A percentile compares a stretch with the other conserved stretches of the same genome.
phyloP scores from a whole-genome alignment of 2,888 invertebrate genomes.

The Lithosia quadra region DNA sequence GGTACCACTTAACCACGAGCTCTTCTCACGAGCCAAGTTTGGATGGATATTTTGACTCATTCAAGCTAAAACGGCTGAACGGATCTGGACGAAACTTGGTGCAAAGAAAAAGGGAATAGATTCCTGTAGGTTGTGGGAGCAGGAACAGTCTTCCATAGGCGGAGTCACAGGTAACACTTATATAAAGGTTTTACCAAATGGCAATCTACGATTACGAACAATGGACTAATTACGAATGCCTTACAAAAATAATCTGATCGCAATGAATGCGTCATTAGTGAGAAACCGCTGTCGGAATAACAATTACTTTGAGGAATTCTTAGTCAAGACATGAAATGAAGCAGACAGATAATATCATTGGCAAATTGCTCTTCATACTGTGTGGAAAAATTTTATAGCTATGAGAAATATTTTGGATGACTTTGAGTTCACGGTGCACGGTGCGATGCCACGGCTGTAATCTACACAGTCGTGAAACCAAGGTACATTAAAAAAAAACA shows the following conservation, averaged over 20 bases:
- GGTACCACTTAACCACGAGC: too few species aligned
- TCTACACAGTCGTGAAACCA: too few species aligned
- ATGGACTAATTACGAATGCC: background rate
- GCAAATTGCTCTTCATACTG: background rate
- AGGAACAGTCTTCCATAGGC: background rate
- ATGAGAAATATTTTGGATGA: background rate
- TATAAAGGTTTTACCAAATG: background rate
- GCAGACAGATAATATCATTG: background rate
- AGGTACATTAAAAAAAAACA: too few species aligned
- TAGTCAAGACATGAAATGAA: background rate
- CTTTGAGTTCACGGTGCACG: background rate
- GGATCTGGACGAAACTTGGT: too few species aligned
- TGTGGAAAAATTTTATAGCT: background rate
- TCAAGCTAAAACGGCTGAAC: too few species aligned
- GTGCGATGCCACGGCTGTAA: too few species aligned
- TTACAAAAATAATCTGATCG: conserved; percentile 5
- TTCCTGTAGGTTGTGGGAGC: too few species aligned
- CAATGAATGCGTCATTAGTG: conserved; percentile 13
- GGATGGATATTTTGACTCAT: too few species aligned
- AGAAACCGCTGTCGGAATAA: conserved; percentile 7
- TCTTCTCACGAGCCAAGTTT: too few species aligned
- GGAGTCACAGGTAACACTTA: background rate
- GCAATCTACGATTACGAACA: conserved; percentile 5
- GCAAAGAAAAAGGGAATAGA: background rate
- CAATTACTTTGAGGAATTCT: conserved; percentile 13